A percentile compares a stretch with the other conserved stretches of the same genome.
Evolutionary conservation across 2,113 vertebrate genomes (phyloP).

Genomic region (Semicossyphus pulcher): DNA sequence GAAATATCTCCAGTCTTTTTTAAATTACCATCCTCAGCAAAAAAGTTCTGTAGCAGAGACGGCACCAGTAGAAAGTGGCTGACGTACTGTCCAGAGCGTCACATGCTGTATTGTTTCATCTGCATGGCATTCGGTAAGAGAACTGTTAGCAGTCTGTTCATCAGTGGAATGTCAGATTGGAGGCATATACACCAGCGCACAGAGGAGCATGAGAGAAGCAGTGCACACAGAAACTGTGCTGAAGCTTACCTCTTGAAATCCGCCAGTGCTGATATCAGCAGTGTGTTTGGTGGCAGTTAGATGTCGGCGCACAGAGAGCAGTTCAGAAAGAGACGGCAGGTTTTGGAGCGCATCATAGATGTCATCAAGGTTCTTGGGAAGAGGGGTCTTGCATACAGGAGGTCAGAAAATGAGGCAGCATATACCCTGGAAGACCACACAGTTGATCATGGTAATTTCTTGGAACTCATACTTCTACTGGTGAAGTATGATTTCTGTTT

Average conservation of each 20-base stretch:
- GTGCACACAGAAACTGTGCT: constrained; percentile 14
- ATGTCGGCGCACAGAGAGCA: constrained; percentile 33
- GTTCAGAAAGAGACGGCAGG: constrained; percentile 12
- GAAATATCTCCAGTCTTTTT: neutral
- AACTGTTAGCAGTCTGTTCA: constrained; percentile 24
- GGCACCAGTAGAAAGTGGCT: constrained; percentile 12
- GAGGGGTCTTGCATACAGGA: neutral
- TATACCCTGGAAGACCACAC: neutral
- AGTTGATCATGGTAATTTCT: constrained; percentile 24
- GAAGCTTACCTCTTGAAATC: constrained; percentile 26
- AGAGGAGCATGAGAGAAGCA: constrained; percentile 35
- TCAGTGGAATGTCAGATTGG: constrained; percentile 43
- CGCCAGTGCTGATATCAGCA: constrained; percentile 14
- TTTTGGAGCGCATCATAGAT: constrained; percentile 31
- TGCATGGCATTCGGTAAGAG: constrained; percentile 15
- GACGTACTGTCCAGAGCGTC: neutral
- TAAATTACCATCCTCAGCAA: constrained; percentile 4
- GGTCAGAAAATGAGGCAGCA: neutral
- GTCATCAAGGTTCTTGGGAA: constrained; percentile 24
- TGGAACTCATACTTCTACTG: constrained; percentile 7
- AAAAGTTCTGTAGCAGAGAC: neutral
- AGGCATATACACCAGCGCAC: constrained; percentile 30
- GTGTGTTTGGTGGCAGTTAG: constrained; percentile 19
- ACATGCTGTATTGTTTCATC: constrained; percentile 28
- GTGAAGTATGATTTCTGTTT: constrained; percentile 31